Conservation (phyloP, 2,797 vertebrate species). For the Cryptoblepharus egeriae region DNA sequence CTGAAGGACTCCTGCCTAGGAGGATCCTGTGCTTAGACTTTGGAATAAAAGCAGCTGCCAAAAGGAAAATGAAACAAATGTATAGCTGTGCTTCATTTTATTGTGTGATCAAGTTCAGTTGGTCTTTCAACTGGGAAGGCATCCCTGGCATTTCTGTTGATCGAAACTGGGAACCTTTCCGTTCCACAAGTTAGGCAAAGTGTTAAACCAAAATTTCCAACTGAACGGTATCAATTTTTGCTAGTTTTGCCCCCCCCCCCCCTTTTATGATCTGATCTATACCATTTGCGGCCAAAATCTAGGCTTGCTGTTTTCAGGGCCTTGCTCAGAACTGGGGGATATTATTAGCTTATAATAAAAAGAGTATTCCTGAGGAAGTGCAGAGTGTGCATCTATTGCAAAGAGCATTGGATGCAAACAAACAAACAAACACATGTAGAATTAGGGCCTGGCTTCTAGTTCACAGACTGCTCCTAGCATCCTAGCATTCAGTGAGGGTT, state of each 20-base stretch:
- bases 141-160: background rate
- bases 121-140: background rate
- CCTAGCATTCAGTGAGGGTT: no score
- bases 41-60: background rate
- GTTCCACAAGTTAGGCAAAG: background rate
- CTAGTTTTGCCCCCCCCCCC: no score
- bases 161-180: background rate
- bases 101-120: background rate
- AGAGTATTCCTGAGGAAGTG: background rate
- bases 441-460: background rate
- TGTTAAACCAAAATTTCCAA: background rate
- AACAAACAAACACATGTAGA: background rate
- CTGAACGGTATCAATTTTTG: background rate
- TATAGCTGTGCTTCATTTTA: background rate
- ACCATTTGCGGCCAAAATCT: background rate
- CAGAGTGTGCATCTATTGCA: background rate
- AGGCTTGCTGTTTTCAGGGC: background rate
- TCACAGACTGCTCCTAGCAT: background rate
- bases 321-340: background rate
- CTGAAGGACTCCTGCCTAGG: background rate
- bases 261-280: no score
- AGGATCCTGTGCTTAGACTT: background rate
- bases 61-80: background rate
- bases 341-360: background rate
- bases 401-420: background rate